Conservation (phyloP, 2,113 vertebrate species). For the Triplophysa tibetana region DNA sequence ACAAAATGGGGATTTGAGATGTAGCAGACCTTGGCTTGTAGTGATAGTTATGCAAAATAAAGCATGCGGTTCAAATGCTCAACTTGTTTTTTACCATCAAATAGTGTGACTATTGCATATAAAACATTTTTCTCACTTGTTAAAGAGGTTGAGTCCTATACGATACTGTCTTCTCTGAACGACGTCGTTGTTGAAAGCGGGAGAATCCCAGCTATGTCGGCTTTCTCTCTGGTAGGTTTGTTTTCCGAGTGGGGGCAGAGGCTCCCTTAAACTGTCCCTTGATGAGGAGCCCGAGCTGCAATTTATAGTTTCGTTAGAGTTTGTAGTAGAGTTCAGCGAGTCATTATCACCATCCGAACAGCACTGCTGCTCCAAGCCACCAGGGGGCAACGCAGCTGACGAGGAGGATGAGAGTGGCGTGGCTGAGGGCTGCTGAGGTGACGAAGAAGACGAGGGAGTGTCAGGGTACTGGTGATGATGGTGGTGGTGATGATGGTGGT, state of each 20-base stretch:
- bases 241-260: conserved; percentile 74
- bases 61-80: background rate
- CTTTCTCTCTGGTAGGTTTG: conserved; percentile 90
- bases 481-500: conserved; percentile 76
- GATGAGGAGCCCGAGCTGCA: conserved; percentile 92
- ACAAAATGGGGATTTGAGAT: background rate
- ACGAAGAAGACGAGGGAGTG: conserved; percentile 74
- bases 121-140: conserved; percentile 77
- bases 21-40: background rate
- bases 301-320: conserved; percentile 93
- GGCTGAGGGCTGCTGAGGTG: conserved; percentile 68
- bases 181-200: conserved; percentile 89
- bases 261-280: conserved; percentile 85
- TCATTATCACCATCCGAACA: conserved; percentile 90
- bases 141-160: conserved; percentile 92
- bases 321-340: conserved; percentile 88
- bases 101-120: background rate
- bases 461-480: conserved; percentile 71
- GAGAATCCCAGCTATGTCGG: conserved; percentile 89
- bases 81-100: background rate
- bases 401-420: conserved; percentile 73
- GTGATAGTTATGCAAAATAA: too few species aligned
- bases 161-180: conserved; percentile 88
- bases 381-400: conserved; percentile 66
- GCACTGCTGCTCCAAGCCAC: conserved; percentile 67